Conservation (phyloP, 2,113 vertebrate genomes). For the Ophthalmolycus amberensis region DNA sequence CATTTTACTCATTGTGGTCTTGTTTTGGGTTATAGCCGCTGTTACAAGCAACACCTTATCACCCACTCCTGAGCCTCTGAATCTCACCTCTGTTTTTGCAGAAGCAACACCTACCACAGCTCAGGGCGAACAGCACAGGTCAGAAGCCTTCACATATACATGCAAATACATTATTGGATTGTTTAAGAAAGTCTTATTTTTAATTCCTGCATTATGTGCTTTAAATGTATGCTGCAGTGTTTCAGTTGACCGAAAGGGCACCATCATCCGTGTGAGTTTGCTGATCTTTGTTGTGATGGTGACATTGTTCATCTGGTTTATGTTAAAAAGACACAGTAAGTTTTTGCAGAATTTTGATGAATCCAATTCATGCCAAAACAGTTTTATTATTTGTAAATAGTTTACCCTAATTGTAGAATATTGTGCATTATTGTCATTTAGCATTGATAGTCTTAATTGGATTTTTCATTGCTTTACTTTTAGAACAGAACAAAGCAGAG, state of each 20-base stretch:
- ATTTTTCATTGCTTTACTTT: neutral
- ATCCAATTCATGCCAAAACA: neutral
- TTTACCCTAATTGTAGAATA: neutral
- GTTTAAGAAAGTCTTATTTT: neutral
- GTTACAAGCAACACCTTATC: neutral
- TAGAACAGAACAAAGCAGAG: constrained; percentile 5
- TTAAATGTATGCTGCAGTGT: neutral
- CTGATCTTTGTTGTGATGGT: constrained; percentile 22
- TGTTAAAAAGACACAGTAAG: constrained; percentile 31
- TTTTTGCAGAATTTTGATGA: neutral
- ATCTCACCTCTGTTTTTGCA: neutral
- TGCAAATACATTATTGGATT: neutral
- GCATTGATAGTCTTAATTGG: neutral
- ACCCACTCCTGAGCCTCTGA: neutral
- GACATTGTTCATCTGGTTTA: constrained; percentile 9
- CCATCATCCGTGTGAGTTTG: constrained; percentile 18
- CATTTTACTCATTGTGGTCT: neutral
- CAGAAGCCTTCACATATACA: neutral
- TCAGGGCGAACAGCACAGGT: neutral
- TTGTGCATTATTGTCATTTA: neutral
- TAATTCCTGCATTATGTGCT: neutral
- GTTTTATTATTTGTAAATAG: neutral
- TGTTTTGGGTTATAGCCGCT: neutral
- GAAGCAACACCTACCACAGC: neutral
- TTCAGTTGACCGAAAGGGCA: rapidly evolving